Base-by-base conservation (phyloP, 1,140 invertebrate genomes). In the Tetraneura akinire region DNA sequence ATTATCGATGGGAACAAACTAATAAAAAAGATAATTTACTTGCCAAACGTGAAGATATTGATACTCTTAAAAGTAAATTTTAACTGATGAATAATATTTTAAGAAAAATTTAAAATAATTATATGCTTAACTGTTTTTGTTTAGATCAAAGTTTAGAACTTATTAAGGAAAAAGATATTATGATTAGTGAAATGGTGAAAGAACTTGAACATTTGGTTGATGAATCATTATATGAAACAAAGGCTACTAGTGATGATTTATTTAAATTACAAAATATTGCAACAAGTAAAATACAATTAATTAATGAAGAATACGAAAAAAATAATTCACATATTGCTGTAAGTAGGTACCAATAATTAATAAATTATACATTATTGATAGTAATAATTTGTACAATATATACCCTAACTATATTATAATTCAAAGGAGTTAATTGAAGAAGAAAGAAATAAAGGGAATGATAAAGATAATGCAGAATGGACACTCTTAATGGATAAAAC, bases 81-180 rank as follows among this genome's bases (percentile, higher is more conserved):
- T 9, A 62, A 57, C 14, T 16, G 18, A 32, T 62, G 5, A 26
- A 18, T 10, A 23, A 29, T 26, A 60, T 6, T 4, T 23, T 23
- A 60, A 26, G 23, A 6, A 16, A 1, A 6, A 29, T 13, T 29
- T 62, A 62, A 1, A 29, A 18, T 62, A 16, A 62, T 5, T 62
- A 16, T 55, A 21, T 55, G 3, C n/a, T n/a, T n/a, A n/a, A n/a
- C n/a, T n/a, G n/a, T n/a, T n/a, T n/a, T 26, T 37, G 37, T n/a
- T 66, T 42, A 66, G 62, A 42, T 42, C 2, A 66, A 42, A 66
- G 32, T 66, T 66, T 66, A 66, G 32, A 66, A 21, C 29, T 66
- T 66, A 11, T 42, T 4, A 21, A 42, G 10, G 8, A 66, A 66
- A 66, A 66, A 23, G 62, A 66, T 5, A 11, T 4, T 21, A 66